phyloP scores from a whole-genome alignment of 2,888 invertebrate genomes.

The Kryphioiulus occultus region DNA sequence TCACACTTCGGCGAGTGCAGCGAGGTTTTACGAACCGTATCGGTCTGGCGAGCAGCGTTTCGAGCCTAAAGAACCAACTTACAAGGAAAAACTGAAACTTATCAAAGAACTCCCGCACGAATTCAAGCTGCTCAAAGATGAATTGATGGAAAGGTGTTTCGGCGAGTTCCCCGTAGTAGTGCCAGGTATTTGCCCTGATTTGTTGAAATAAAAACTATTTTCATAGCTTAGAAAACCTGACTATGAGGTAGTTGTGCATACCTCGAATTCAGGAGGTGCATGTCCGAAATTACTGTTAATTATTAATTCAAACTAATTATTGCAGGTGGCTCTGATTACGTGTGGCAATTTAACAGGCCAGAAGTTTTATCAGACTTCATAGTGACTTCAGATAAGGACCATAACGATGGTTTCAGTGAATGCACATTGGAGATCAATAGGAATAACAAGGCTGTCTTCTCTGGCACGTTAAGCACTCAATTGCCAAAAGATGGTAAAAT shows the following conservation, averaged over 20 bases:
- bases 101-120: neutral
- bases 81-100: neutral
- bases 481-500: conserved; percentile 82
- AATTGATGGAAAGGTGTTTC: conserved; percentile 10
- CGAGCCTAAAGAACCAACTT: neutral
- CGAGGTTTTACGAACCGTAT: conserved; percentile 35
- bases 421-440: conserved; percentile 73
- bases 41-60: neutral
- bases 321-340: conserved; percentile 75
- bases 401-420: conserved; percentile 77
- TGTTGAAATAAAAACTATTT: neutral
- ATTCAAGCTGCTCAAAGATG: neutral
- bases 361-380: conserved; percentile 74
- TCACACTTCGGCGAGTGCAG: neutral
- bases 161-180: neutral
- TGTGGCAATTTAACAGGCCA: conserved; percentile 74
- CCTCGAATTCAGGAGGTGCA: too few species aligned
- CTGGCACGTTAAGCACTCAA: conserved; percentile 64
- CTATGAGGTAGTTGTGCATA: too few species aligned
- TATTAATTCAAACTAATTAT: conserved; percentile 53
- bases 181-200: neutral
- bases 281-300: too few species aligned
- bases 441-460: conserved; percentile 65
- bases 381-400: conserved; percentile 80
- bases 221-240: neutral